These are phyloP conservation scores for Thripadectes ignobilis DNA, from an alignment of 2,797 vertebrate genomes.

Conservation along the genomic window DNA sequence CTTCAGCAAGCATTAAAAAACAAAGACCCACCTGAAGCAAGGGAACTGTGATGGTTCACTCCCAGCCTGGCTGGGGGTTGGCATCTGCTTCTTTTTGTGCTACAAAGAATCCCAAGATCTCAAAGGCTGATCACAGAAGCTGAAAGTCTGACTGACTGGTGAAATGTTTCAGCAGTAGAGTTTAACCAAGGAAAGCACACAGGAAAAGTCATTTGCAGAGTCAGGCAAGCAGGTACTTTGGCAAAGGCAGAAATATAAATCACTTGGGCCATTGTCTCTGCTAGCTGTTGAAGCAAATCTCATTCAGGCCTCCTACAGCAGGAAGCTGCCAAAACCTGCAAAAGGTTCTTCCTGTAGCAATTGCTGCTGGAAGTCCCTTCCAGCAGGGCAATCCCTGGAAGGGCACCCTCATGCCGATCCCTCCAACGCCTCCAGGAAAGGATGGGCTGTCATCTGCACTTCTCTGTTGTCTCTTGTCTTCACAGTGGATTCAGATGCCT, in stretches of 20 bases:
- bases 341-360: not conserved
- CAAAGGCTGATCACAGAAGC: not conserved
- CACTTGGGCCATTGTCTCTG: accelerated
- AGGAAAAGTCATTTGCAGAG: not conserved
- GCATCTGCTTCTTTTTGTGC: not conserved
- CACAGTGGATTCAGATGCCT: accelerated
- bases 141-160: not conserved
- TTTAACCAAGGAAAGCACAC: not conserved
- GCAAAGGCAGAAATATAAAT: not conserved
- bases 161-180: not conserved
- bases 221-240: not conserved
- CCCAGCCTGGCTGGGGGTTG: not conserved
- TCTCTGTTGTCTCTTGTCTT: accelerated
- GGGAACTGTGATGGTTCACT: not conserved
- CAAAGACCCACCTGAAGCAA: not conserved
- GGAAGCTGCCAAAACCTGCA: not conserved
- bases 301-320: not conserved
- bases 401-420: not conserved
- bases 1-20: not conserved
- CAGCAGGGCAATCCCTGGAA: not conserved
- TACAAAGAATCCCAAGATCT: not conserved
- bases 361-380: accelerated
- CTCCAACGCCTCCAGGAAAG: not conserved
- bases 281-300: not conserved
- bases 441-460: not conserved